Base-by-base conservation (phyloP, 2,888 invertebrate species). In the Agrilus biguttatus region DNA sequence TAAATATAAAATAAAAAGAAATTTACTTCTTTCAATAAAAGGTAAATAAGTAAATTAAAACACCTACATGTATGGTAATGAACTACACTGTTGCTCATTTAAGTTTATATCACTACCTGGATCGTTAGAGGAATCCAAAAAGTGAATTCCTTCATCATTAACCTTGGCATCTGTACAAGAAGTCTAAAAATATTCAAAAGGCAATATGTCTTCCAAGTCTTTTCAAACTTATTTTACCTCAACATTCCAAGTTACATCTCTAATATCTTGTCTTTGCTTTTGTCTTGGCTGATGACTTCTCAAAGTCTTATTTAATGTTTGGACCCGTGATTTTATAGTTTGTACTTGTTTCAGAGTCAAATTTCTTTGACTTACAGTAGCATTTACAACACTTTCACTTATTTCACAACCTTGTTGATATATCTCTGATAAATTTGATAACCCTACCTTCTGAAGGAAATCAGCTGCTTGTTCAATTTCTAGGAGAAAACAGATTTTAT, bases 81-180 rank as follows among this genome's bases (percentile, higher is more conserved):
- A 43, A 8, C 52, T 40, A 43, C 52, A 56, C 38, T 57, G 57
- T 44, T 62, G 61, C 48, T 62, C 62, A 50, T 63, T 62, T 14
- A 61, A 62, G 21, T 56, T 59, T 41, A 61, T 52, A 44, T 61
- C 62, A 44, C 60, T 62, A 46, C 60, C 57, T 37, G 55, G 45
- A 40, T 50, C 54, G 37, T 55, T 56, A 21, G 54, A 54, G 39
- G 87, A 87, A 68, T 88, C 88, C 60, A 89, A 67, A 32, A 88
- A 89, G 70, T 89, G 89, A 23, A 89, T 89, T 43, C 89, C 89
- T 50, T 87, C 89, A 63, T 87, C 88, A 50, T 89, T 78, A 50
- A 88, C 86, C 63, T 86, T 69, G 53, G 85, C 85, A 53, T 84
- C 86, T 60, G 86, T 86, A 55, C 80, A 80, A 49, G 84, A 84